Evolutionary conservation across 2,888 invertebrate species (phyloP), one percentile per base, ranked within the genome.

Genomic region (Thyatira batis): DNA sequence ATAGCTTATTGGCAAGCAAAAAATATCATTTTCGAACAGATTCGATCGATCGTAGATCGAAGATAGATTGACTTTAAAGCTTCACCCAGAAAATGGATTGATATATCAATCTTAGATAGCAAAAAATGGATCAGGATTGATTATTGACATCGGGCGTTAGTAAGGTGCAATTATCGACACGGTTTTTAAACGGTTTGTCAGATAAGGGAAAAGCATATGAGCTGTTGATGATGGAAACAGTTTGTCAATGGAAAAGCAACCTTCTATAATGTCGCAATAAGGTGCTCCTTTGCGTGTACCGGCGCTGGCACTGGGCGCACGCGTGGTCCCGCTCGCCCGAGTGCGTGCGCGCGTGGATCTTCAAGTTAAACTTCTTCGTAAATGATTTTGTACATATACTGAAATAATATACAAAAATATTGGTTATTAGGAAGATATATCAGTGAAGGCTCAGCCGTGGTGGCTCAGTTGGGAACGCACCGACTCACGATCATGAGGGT

Each of bases 231-330:
- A 30, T 30, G 30, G 10, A 2, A n/a, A n/a, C n/a, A n/a, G n/a
- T n/a, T 30, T 30, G 8, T 11, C 28, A 51, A 17, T 44, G 30
- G 3, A 23, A 10, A 39, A 51, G 45, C 46, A 63, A 91, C 79
- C 92, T 84, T 51, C 80, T 75, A 46, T 69, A 51, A 59, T 94
- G 94, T 25, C 93, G 82, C 3, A 84, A 78, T 1, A 94, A 70
- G 0, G 93, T 90, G 48, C 93, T 91, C 0, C 85, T 81, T 60
- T 93, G 93, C 0, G 89, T 87, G 67, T 93, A 94, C 23, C 78
- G 74, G 58, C 92, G 92, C 1, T 88, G 89, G 61, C 94, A 94
- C 9, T 73, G 71, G 6, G 74, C 65, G 61, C 94, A 94, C 1
- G 76, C 67, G 65, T 91, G 87, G 0, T 87, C 84, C 49, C 87